Percentiles rank a stretch among this genome's conserved stretches.
Conservation (phyloP, 2,797 vertebrate species). For the Cichlasoma orientale region DNA sequence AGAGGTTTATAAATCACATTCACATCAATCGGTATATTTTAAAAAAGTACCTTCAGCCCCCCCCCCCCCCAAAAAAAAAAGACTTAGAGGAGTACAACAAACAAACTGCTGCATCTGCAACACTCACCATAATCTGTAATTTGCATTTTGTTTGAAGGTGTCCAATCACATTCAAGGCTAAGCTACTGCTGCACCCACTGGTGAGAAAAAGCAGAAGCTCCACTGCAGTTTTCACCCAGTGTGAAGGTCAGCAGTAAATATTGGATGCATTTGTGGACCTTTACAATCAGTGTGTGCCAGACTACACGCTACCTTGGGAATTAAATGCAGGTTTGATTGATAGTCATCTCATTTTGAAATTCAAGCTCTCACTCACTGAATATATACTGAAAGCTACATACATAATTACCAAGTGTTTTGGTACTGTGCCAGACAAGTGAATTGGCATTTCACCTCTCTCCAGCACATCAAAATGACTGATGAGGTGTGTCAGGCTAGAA, state of each 20-base stretch:
- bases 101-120: neutral
- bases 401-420: conserved; percentile 11
- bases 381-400: neutral
- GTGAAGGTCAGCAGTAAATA: conserved; percentile 33
- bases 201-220: conserved; percentile 13
- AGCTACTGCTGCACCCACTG: conserved; percentile 6
- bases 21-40: neutral
- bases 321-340: conserved; percentile 13
- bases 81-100: neutral
- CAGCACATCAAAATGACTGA: conserved; percentile 39
- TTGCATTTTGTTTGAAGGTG: neutral
- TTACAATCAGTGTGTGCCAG: conserved; percentile 1
- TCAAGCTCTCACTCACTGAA: neutral
- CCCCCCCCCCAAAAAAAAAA: too few species aligned
- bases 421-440: conserved; percentile 18
- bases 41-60: neutral
- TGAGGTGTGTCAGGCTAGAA: conserved; percentile 29
- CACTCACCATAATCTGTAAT: neutral
- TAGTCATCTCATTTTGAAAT: conserved; percentile 21
- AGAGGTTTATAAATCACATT: neutral
- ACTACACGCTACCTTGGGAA: neutral
- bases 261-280: neutral
- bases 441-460: conserved; percentile 26
- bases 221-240: neutral
- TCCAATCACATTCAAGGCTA: conserved; percentile 4